Percentiles rank a stretch among this genome's conserved stretches.
Conservation (phyloP, 2,888 invertebrate genomes). For the Buathra laborator region DNA sequence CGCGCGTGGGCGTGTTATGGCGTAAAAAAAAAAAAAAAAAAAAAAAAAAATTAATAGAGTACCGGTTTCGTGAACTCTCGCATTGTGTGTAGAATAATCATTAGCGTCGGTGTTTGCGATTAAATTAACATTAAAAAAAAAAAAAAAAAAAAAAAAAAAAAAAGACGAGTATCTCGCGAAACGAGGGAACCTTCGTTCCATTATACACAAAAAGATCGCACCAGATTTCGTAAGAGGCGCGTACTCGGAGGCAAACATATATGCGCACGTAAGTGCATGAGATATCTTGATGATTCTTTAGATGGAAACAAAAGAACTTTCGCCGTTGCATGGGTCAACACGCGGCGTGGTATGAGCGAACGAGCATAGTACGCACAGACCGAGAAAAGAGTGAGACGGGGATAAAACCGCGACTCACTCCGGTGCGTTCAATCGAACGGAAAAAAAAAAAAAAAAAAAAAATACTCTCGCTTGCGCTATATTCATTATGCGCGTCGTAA, state of each 20-base stretch:
- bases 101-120: conserved; percentile 50
- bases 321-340: conserved; percentile 80
- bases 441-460: conserved; percentile 52
- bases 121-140: conserved; percentile 62
- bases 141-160: conserved; percentile 50
- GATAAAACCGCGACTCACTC: conserved; percentile 38
- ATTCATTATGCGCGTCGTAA: conserved; percentile 49
- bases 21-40: neutral
- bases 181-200: conserved; percentile 54
- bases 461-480: conserved; percentile 63
- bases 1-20: neutral
- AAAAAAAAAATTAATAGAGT: conserved; percentile 1
- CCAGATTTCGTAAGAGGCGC: conserved; percentile 61
- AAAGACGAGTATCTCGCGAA: conserved; percentile 41
- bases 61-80: conserved; percentile 62
- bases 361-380: conserved; percentile 35
- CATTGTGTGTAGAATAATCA: conserved; percentile 35
- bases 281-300: conserved; percentile 75
- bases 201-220: conserved; percentile 33
- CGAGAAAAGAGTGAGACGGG: conserved; percentile 35
- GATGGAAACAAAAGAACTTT: conserved; percentile 82
- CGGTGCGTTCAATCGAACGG: conserved; percentile 42
- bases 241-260: conserved; percentile 53
- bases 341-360: conserved; percentile 62
- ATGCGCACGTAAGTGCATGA: conserved; percentile 76